Base-by-base conservation (phyloP, 1,140 invertebrate species). In the Cydia fagiglandana region DNA sequence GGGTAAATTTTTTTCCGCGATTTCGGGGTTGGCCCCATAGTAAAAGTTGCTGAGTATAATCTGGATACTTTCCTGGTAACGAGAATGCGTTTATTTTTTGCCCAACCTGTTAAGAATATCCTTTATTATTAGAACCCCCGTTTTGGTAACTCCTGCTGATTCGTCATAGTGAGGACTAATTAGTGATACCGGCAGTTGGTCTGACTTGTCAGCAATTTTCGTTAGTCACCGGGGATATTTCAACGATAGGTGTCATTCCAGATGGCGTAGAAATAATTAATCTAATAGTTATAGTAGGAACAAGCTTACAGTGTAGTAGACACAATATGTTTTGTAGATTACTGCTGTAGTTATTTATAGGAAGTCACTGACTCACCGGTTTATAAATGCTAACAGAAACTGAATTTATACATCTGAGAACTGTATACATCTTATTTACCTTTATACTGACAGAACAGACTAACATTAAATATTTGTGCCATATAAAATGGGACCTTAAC, bases 361-460 rank as follows among this genome's bases (percentile, higher is more conserved):
- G 9, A 24, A 24, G 20, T 61, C 56, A 24, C 56, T 61, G 56
- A 61, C 56, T 61, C 56, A 61, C 56, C 10, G 56, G 1, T 4
- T 53, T n/a, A 17, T 61, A 61, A 61, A n/a, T 61, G 20, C 10
- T 61, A 20, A 20, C 17, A 24, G 56, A 61, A 61, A 61, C 20
- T 24, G 7, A 61, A 61, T 61, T 61, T 61, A 9, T 61, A 61
- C 20, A 61, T 61, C 56, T 61, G 56, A 61, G 56, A 61, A 24
- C 10, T 24, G 20, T 24, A 17, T 7, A 56, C 2, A 24, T 7
- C 56, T 61, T 61, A 61, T 61, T 61, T 61, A 61, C 20, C 10
- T 61, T 24, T 20, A 9, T 61, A 61, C 56, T 61, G 56, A 20
- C 20, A 12, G 20, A 61, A 61, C 20, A 10, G 17, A 56, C 4